These are phyloP conservation scores for Hyaena hyaena DNA, from an alignment of 2,113 vertebrate species.

Conservation along the genomic window DNA sequence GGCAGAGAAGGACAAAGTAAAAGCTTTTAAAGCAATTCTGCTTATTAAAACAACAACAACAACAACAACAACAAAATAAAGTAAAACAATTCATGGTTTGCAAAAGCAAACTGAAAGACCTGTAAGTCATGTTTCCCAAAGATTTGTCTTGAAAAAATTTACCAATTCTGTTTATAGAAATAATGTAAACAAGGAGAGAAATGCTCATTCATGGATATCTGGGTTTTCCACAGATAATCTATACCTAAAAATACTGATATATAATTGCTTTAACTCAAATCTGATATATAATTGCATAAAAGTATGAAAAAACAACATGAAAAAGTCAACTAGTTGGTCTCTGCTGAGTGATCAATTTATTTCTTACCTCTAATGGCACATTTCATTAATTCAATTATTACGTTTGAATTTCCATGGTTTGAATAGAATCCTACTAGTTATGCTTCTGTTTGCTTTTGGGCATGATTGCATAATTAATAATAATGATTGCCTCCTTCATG, in stretches of 20 bases:
- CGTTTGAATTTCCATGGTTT: not conserved
- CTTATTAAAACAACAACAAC: too few relatives aligned
- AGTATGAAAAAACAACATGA: not conserved
- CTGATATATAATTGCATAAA: not conserved
- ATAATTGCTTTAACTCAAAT: not conserved
- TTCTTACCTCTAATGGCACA: not conserved
- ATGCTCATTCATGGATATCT: not conserved
- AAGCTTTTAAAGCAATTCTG: slow-evolving; percentile 11
- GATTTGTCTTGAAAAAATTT: not conserved
- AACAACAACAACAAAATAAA: too few relatives aligned
- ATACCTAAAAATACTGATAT: not conserved
- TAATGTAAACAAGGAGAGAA: not conserved
- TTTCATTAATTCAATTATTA: slow-evolving; percentile 13
- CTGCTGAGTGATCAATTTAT: not conserved
- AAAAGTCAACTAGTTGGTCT: not conserved
- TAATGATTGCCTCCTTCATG: not conserved
- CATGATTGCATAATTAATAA: not conserved
- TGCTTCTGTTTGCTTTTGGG: not conserved
- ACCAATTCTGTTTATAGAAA: not conserved
- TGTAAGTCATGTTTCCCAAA: not conserved
- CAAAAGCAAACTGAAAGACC: not conserved
- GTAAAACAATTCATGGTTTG: not conserved
- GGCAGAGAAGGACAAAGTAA: too few relatives aligned
- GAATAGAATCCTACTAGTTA: not conserved
- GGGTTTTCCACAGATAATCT: not conserved